A percentile compares a stretch with the other conserved stretches of the same genome.
Evolutionary conservation across 2,888 invertebrate genomes (phyloP).

Genomic region (Bhutanitis thaidina): DNA sequence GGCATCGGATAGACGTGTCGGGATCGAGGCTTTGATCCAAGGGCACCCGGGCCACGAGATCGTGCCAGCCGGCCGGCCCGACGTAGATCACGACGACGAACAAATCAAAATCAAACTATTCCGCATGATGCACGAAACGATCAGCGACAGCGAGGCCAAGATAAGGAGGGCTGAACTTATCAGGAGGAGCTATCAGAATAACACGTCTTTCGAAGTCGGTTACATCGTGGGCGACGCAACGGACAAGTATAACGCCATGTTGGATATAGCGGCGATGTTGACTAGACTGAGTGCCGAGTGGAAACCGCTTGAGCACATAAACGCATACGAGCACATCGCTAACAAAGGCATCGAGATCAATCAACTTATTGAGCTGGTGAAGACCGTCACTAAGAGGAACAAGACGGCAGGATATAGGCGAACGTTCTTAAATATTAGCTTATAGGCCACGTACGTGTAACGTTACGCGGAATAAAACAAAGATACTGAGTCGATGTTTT

Average conservation of each 20-base stretch:
- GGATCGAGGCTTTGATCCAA: conserved; percentile 20
- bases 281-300: conserved; percentile 32
- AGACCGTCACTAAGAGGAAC: conserved; percentile 27
- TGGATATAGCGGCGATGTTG: conserved; percentile 44
- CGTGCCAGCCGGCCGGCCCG: not conserved
- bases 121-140: conserved; percentile 58
- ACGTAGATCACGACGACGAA: conserved; percentile 26
- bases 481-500: no score
- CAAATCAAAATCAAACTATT: conserved; percentile 58
- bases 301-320: conserved; percentile 65
- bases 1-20: conserved; percentile 22
- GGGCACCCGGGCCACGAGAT: not conserved
- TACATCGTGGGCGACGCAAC: conserved; percentile 52
- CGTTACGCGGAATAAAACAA: no score
- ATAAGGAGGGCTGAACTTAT: conserved; percentile 51
- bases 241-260: conserved; percentile 48
- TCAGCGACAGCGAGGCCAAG: conserved; percentile 53
- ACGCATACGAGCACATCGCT: conserved; percentile 60
- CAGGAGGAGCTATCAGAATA: conserved; percentile 42
- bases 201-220: conserved; percentile 46
- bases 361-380: conserved; percentile 46
- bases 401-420: not conserved
- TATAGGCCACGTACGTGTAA: not conserved
- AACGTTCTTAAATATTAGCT: conserved; percentile 1
- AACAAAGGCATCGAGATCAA: conserved; percentile 55